Percentiles rank a stretch among this genome's conserved stretches.
Conservation (phyloP, 2,888 invertebrate genomes). For the Bimastos eiseni region DNA sequence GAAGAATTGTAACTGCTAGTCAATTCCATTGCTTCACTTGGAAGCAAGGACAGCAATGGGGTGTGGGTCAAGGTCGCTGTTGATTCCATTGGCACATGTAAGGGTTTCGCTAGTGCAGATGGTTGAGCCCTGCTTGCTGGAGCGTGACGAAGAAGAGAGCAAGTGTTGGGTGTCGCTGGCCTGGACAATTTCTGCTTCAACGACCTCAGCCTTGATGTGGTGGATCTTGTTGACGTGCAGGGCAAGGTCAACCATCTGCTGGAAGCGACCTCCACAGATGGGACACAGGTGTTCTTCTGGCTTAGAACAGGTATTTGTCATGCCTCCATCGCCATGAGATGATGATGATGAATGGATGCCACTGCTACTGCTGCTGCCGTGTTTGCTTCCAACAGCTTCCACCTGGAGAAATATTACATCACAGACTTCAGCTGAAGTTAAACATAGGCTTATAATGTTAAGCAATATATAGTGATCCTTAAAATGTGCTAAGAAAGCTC, state of each 20-base stretch:
- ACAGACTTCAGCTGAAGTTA: background rate
- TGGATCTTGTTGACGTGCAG: conserved; percentile 35
- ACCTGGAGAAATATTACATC: conserved; percentile 1
- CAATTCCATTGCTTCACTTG: background rate
- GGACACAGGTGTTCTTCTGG: conserved; percentile 32
- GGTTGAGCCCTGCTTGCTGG: conserved; percentile 16
- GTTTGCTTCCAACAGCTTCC: background rate
- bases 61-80: background rate
- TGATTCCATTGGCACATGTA: background rate
- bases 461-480: background rate
- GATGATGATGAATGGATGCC: background rate
- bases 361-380: conserved; percentile 8
- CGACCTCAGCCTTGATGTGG: conserved; percentile 26
- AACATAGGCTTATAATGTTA: background rate
- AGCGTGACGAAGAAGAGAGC: background rate
- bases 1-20: background rate
- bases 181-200: conserved; percentile 22
- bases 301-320: background rate
- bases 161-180: background rate
- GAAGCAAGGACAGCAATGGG: background rate
- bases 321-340: background rate
- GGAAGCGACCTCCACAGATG: conserved; percentile 36
- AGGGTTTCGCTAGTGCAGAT: background rate
- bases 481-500: background rate
- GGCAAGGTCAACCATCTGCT: conserved; percentile 30